phyloP scores from a whole-genome alignment of 2,888 invertebrate genomes.

The Sphaeridia pumilis region DNA sequence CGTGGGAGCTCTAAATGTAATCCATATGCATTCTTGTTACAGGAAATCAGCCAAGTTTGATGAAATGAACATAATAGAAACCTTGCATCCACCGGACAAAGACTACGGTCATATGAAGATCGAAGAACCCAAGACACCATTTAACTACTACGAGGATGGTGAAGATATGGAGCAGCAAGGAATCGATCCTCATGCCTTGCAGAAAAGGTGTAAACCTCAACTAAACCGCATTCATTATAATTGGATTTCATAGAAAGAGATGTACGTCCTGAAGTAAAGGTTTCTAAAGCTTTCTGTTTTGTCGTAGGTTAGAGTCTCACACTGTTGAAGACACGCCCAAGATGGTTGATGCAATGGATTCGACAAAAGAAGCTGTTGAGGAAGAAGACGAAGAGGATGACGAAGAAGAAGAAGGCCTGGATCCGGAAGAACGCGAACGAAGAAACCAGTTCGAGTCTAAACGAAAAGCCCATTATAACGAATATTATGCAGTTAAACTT shows the following conservation, averaged over 20 bases:
- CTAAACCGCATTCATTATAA: no score
- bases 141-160: slow-evolving; percentile 47
- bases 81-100: slow-evolving; percentile 93
- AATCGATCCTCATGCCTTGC: slow-evolving; percentile 2
- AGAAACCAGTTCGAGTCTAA: slow-evolving; percentile 72
- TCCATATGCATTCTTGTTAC: not conserved
- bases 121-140: slow-evolving; percentile 96
- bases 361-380: slow-evolving; percentile 38
- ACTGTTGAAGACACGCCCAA: slow-evolving; percentile 10
- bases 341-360: slow-evolving; percentile 14
- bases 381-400: slow-evolving; percentile 42
- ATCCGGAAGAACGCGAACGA: slow-evolving; percentile 43
- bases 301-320: slow-evolving; percentile 2
- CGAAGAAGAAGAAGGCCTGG: slow-evolving; percentile 40
- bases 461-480: slow-evolving; percentile 94
- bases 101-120: slow-evolving; percentile 99
- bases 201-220: not conserved
- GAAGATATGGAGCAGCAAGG: slow-evolving; percentile 38
- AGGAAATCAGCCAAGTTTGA: slow-evolving; percentile 72
- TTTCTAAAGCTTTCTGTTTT: not conserved
- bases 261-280: not conserved
- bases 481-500: slow-evolving; percentile 85
- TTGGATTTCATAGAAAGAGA: no score
- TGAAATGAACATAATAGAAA: slow-evolving; percentile 97
- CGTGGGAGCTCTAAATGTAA: not conserved